Evolutionary conservation across 2,888 invertebrate species (phyloP).

Genomic region (Lasioglossum zephyrum): DNA sequence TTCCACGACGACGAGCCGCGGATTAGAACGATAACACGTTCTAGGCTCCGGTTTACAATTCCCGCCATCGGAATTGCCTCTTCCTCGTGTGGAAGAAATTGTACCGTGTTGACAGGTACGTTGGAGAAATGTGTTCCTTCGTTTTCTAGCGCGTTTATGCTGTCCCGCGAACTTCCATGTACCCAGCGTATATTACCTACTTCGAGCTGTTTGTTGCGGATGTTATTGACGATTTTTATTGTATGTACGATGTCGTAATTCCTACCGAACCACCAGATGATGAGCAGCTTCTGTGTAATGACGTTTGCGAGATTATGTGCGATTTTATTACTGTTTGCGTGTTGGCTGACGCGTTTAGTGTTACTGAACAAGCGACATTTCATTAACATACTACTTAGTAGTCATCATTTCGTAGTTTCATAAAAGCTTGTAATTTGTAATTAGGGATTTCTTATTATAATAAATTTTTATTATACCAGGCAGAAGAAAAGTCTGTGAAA

Average conservation of each 20-base stretch:
- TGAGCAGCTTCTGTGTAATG: background rate
- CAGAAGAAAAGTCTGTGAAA: background rate
- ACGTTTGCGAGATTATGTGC: background rate
- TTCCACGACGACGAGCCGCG: slow-evolving; percentile 3
- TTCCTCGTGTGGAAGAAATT: background rate
- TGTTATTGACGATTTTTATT: background rate
- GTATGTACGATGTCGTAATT: background rate
- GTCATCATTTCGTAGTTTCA: background rate
- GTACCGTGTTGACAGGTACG: background rate
- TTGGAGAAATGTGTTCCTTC: background rate
- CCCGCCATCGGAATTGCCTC: slow-evolving; percentile 14
- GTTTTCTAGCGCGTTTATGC: background rate
- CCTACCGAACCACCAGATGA: background rate
- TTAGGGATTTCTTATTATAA: background rate
- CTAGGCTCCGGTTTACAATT: slow-evolving; percentile 18
- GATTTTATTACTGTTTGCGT: background rate
- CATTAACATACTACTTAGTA: background rate
- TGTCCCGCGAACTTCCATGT: background rate
- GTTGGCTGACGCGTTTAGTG: background rate
- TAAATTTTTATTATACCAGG: too few relatives aligned
- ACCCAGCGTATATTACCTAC: background rate
- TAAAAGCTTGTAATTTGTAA: background rate
- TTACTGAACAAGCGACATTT: background rate
- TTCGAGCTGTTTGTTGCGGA: background rate
- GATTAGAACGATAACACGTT: slow-evolving; percentile 37